Evolutionary conservation across 2,113 vertebrate genomes (phyloP).

Genomic region (Rhegmatorhina hoffmannsi): DNA sequence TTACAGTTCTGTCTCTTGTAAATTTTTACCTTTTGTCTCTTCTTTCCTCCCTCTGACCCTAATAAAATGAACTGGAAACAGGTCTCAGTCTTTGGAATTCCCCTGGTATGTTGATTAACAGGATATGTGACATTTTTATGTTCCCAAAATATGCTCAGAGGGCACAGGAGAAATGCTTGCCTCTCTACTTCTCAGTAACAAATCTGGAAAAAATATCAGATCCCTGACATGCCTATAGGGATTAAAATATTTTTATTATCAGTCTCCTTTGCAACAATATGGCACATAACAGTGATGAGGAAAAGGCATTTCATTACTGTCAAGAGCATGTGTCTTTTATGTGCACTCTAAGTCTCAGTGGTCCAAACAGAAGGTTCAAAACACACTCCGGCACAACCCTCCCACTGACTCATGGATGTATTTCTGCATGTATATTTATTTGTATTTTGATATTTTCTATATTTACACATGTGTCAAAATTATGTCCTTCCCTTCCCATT

Average conservation of each 20-base stretch:
- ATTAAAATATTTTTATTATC: not conserved
- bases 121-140: not conserved
- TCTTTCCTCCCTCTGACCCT: not conserved
- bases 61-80: not conserved
- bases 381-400: accelerated
- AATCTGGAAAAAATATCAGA: not conserved
- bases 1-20: not conserved
- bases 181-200: not conserved
- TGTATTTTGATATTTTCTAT: not conserved
- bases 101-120: not conserved
- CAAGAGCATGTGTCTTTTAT: not conserved
- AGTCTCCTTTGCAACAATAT: not conserved
- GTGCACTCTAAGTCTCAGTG: not conserved
- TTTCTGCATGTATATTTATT: not conserved
- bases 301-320: not conserved
- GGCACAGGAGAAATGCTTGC: not conserved
- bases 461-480: not conserved
- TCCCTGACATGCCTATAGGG: not conserved
- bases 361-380: not conserved
- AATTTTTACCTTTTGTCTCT: not conserved
- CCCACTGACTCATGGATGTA: too few species aligned
- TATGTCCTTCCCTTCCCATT: not conserved
- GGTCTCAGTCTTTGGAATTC: not conserved
- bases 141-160: not conserved
- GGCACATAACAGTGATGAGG: accelerated